These are phyloP conservation scores for Brachyrhaphis roseni DNA, from an alignment of 2,797 vertebrate species.

Conservation along the genomic window DNA sequence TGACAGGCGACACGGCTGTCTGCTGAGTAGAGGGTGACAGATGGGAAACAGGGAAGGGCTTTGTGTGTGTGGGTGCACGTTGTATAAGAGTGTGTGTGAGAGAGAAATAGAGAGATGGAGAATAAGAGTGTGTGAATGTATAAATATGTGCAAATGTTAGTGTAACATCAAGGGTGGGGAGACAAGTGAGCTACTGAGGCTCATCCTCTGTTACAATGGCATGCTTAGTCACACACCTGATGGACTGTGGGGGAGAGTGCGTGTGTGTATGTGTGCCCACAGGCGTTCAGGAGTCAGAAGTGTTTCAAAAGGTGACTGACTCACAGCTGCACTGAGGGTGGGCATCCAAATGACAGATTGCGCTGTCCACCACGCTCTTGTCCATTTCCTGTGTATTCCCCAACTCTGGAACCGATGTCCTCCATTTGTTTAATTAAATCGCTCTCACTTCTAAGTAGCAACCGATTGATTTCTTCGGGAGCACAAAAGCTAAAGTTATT, in stretches of 20 bases:
- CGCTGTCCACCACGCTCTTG: constrained; percentile 13
- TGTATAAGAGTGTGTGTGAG: constrained; percentile 33
- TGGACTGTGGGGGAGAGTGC: constrained; percentile 60
- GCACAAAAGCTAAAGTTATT: constrained; percentile 50
- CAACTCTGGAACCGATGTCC: constrained; percentile 26
- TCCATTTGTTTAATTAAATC: constrained; percentile 74
- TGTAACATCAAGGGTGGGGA: constrained; percentile 8
- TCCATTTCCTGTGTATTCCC: constrained; percentile 6
- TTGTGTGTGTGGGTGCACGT: constrained; percentile 34
- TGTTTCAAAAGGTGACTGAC: constrained; percentile 50
- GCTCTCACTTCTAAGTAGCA: constrained; percentile 58
- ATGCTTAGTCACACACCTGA: constrained; percentile 74
- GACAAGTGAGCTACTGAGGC: constrained; percentile 49
- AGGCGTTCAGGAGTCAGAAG: constrained; percentile 20
- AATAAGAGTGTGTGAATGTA: constrained; percentile 25
- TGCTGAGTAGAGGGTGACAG: constrained; percentile 70
- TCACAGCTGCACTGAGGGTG: constrained; percentile 47
- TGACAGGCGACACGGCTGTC: constrained; percentile 72
- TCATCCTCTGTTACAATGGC: constrained; percentile 63
- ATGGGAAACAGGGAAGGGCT: constrained; percentile 69
- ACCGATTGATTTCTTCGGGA: constrained; percentile 63
- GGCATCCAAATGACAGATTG: constrained; percentile 49
- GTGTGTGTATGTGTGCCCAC: neutral
- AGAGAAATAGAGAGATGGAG: neutral
- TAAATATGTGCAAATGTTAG: constrained; percentile 30